A percentile compares a stretch with the other conserved stretches of the same genome.
Conservation (phyloP, 2,888 invertebrate genomes). For the Cephalotes varians region DNA sequence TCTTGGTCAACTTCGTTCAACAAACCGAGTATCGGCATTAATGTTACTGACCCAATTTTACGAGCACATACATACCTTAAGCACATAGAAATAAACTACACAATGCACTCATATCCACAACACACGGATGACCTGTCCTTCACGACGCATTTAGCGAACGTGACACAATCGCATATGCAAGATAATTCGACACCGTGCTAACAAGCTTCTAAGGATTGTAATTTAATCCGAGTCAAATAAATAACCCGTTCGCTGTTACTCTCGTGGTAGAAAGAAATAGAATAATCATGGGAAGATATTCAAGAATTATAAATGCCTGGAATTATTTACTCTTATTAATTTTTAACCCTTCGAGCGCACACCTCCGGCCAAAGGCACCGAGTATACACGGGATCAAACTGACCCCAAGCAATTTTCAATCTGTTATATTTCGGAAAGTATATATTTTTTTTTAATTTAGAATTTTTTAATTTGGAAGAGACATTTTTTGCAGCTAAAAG, state of each 20-base stretch:
- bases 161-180: slow-evolving; percentile 27
- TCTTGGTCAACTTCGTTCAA: slow-evolving; percentile 18
- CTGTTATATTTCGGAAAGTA: too few species aligned
- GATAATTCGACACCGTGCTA: slow-evolving; percentile 18
- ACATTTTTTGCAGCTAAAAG: too few species aligned
- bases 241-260: not conserved
- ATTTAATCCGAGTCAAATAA: slow-evolving; percentile 19
- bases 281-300: not conserved
- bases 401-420: too few species aligned
- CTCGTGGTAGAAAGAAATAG: too few species aligned
- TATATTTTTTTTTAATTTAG: too few species aligned
- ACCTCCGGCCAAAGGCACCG: too few species aligned
- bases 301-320: not conserved
- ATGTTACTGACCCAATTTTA: slow-evolving; percentile 39
- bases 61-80: not conserved
- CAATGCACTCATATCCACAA: slow-evolving; percentile 26
- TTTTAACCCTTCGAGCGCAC: too few species aligned
- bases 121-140: slow-evolving; percentile 20
- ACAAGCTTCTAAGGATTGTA: slow-evolving; percentile 27
- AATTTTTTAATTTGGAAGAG: too few species aligned
- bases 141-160: slow-evolving; percentile 38
- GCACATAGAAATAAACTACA: slow-evolving; percentile 10
- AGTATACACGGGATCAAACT: too few species aligned
- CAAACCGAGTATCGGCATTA: not conserved
- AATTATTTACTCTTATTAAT: too few species aligned